phyloP scores from a whole-genome alignment of 2,797 vertebrate species.

The Denticeps clupeoides region DNA sequence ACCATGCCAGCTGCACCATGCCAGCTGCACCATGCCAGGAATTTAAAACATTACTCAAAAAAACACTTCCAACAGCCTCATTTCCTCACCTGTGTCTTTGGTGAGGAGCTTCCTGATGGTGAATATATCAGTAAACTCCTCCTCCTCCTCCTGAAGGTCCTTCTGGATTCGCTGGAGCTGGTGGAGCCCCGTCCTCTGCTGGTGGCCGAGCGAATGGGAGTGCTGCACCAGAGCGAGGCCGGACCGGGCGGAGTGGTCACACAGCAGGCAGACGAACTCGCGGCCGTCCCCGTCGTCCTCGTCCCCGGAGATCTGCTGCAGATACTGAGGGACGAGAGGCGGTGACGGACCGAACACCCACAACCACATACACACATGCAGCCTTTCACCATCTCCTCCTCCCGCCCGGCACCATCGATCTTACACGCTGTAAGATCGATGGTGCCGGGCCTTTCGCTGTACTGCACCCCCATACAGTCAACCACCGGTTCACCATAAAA shows the following conservation, averaged over 20 bases:
- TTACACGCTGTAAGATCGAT: too few species aligned
- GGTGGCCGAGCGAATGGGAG: conserved; percentile 87
- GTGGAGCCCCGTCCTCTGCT: conserved; percentile 83
- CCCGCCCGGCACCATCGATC: too few species aligned
- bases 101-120: conserved; percentile 80
- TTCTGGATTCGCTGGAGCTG: conserved; percentile 82
- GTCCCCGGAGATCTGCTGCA: conserved; percentile 85
- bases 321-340: conserved; percentile 61
- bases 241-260: conserved; percentile 91
- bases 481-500: too few species aligned
- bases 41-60: too few species aligned
- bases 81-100: conserved; percentile 71
- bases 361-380: too few species aligned
- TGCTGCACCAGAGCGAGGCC: conserved; percentile 94
- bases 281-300: conserved; percentile 79
- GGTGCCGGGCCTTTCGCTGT: too few species aligned
- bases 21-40: too few species aligned
- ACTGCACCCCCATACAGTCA: too few species aligned
- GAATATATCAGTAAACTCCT: conserved; percentile 89
- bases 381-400: too few species aligned
- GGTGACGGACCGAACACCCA: conserved; percentile 10
- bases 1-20: too few species aligned
- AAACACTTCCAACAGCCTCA: too few species aligned
- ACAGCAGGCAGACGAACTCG: conserved; percentile 81
- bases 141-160: conserved; percentile 74